phyloP scores from a whole-genome alignment of 2,113 vertebrate species.

The Daubentonia madagascariensis region DNA sequence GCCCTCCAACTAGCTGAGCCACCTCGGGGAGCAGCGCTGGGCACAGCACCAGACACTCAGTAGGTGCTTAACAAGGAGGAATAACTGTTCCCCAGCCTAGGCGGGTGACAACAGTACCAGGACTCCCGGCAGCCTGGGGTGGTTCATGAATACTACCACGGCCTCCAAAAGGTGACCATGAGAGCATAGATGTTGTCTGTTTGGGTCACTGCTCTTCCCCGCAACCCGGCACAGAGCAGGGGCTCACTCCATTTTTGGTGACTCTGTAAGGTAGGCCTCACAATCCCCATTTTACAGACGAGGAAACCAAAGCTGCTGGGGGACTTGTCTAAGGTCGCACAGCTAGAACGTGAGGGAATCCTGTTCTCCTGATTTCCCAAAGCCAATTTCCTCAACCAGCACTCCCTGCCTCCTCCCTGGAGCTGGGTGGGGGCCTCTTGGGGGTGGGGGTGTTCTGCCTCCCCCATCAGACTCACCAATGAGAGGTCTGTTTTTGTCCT shows the following conservation, averaged over 20 bases:
- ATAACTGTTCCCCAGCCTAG: background rate
- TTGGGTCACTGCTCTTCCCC: background rate
- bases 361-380: background rate
- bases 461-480: background rate
- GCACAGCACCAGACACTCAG: background rate
- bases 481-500: background rate
- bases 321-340: background rate
- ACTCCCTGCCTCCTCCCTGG: background rate
- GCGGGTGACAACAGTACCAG: background rate
- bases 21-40: fast-evolving
- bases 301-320: background rate
- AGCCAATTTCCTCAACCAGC: background rate
- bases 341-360: background rate
- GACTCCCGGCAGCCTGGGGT: background rate
- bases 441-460: background rate
- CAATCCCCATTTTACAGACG: background rate
- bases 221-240: too few species aligned
- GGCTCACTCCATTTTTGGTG: background rate
- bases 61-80: background rate
- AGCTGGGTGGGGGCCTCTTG: background rate
- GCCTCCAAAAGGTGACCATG: background rate
- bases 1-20: background rate
- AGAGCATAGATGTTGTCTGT: background rate
- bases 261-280: background rate
- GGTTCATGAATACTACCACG: background rate